phyloP scores from a whole-genome alignment of 2,888 invertebrate genomes.

The Yponomeuta malinellus region DNA sequence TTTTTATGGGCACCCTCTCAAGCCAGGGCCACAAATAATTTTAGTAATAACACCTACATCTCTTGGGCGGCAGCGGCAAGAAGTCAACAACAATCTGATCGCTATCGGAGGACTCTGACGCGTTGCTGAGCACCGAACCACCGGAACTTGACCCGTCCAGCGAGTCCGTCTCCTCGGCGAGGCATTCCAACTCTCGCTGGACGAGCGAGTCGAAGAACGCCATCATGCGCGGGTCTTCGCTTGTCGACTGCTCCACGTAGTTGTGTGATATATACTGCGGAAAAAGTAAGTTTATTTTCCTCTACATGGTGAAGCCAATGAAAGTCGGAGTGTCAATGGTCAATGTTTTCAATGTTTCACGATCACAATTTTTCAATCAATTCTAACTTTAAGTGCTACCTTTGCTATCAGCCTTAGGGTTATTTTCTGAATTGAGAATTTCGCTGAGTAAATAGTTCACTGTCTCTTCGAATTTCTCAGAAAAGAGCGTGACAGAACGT shows the following conservation, averaged over 20 bases:
- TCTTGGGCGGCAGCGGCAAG: slow-evolving; percentile 51
- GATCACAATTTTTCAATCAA: background rate
- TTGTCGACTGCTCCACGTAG: slow-evolving; percentile 89
- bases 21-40: no score
- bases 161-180: slow-evolving; percentile 67
- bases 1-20: no score
- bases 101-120: slow-evolving; percentile 53
- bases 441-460: no score
- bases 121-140: slow-evolving; percentile 36
- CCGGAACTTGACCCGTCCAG: slow-evolving; percentile 42
- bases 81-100: slow-evolving; percentile 55
- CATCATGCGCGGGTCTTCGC: slow-evolving; percentile 96
- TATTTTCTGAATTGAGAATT: background rate
- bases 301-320: background rate
- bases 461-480: no score
- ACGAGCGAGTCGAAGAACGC: slow-evolving; percentile 96
- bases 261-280: slow-evolving; percentile 88
- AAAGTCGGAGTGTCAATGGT: no score
- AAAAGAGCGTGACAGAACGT: no score
- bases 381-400: background rate
- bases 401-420: no score
- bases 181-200: slow-evolving; percentile 91
- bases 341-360: no score
- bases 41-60: slow-evolving; percentile 33
- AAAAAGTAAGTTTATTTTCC: background rate